Evolutionary conservation across 2,797 vertebrate genomes (phyloP).

Genomic region (Pampus argenteus): DNA sequence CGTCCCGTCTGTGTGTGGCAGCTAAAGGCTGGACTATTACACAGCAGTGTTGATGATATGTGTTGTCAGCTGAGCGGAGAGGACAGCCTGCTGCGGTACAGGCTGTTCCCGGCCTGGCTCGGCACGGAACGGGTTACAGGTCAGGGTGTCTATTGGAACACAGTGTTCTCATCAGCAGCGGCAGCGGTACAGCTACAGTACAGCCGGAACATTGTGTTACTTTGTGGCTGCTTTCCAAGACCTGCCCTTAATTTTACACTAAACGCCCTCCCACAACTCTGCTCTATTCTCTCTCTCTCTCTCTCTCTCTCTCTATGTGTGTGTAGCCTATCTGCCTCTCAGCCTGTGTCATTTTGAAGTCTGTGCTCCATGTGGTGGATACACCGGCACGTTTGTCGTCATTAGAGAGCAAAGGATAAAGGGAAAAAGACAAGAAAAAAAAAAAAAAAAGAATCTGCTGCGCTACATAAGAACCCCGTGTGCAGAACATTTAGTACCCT

Average conservation of each 20-base stretch:
- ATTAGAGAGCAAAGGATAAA: conserved; percentile 36
- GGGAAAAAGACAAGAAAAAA: conserved; percentile 1
- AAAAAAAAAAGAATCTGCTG: conserved; percentile 28
- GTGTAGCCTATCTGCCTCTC: conserved; percentile 31
- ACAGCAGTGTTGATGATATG: conserved; percentile 55
- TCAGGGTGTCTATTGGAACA: conserved; percentile 90
- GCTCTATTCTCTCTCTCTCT: conserved; percentile 28
- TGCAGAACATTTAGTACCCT: conserved; percentile 84
- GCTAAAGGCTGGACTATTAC: conserved; percentile 16
- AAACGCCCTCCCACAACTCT: conserved; percentile 80
- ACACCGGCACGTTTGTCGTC: conserved; percentile 53
- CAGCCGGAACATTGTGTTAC: conserved; percentile 92
- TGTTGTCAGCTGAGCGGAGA: conserved; percentile 70
- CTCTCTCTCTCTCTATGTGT: not conserved
- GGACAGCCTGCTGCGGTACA: conserved; percentile 81
- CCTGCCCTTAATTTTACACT: conserved; percentile 86
- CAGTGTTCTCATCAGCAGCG: conserved; percentile 89
- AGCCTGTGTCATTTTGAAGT: conserved; percentile 65
- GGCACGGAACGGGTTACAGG: conserved; percentile 89
- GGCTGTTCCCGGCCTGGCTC: conserved; percentile 81
- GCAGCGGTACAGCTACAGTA: conserved; percentile 87
- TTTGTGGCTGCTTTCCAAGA: conserved; percentile 89
- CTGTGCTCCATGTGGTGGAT: conserved; percentile 62
- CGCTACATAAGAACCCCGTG: conserved; percentile 54
- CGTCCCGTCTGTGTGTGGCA: conserved; percentile 8